Conservation (phyloP, 2,888 invertebrate genomes). For the Dinocampus coccinellae region DNA sequence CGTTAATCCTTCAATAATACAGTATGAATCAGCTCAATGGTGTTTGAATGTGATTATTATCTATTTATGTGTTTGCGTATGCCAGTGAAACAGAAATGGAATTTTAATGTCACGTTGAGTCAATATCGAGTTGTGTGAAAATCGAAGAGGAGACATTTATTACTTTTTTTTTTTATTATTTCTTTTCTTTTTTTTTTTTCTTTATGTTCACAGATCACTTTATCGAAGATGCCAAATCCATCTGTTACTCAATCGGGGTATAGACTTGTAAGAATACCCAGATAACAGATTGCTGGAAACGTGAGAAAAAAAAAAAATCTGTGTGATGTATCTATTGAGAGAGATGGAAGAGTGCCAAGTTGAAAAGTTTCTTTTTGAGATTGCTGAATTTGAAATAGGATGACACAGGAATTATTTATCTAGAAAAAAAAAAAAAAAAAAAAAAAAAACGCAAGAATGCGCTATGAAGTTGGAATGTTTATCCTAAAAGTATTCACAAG, state of each 20-base stretch:
- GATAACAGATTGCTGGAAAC: conserved; percentile 26
- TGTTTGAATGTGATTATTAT: no score
- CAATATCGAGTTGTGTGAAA: background rate
- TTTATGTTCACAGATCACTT: background rate
- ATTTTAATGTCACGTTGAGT: background rate
- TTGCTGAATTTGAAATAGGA: no score
- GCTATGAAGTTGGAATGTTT: no score
- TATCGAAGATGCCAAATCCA: conserved; percentile 21
- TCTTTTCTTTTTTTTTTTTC: background rate
- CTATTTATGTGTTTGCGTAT: no score
- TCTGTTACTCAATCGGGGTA: conserved; percentile 19
- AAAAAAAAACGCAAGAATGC: no score
- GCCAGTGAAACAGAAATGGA: background rate
- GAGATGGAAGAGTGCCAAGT: background rate
- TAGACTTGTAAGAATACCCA: background rate
- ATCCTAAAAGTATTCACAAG: no score
- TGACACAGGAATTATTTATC: no score
- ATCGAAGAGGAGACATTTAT: background rate
- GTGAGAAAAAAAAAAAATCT: conserved; percentile 13
- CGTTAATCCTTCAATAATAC: background rate
- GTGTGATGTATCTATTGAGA: conserved; percentile 4
- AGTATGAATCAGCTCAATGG: background rate
- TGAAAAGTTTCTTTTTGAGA: background rate
- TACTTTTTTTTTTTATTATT: background rate
- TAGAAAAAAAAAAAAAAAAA: no score